phyloP scores from a whole-genome alignment of 1,140 invertebrate genomes.

The Zaprionus ghesquierei region DNA sequence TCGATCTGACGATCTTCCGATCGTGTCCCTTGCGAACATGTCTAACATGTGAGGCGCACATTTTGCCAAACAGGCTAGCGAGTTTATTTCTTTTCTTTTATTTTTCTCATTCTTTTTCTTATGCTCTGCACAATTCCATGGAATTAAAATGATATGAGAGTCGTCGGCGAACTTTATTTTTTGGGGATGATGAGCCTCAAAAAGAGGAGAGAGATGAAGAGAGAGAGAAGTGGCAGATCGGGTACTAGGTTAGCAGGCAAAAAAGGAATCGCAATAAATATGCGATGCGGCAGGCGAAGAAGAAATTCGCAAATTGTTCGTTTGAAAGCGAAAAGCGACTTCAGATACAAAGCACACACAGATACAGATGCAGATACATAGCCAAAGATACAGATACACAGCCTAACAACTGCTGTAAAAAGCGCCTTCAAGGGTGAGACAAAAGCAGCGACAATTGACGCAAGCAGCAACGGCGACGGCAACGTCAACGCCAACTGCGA shows the following conservation, averaged over 20 bases:
- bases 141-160: slow-evolving; percentile 75
- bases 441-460: slow-evolving; percentile 25
- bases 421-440: slow-evolving; percentile 75
- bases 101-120: neutral
- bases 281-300: slow-evolving; percentile 48
- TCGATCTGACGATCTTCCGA: slow-evolving; percentile 8
- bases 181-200: slow-evolving; percentile 56
- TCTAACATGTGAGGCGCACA: slow-evolving; percentile 71
- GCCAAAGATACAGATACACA: slow-evolving; percentile 3
- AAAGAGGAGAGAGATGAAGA: slow-evolving; percentile 26
- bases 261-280: slow-evolving; percentile 58
- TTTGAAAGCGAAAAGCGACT: slow-evolving; percentile 80
- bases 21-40: slow-evolving; percentile 32
- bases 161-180: slow-evolving; percentile 12
- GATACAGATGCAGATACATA: slow-evolving; percentile 34
- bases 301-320: slow-evolving; percentile 76
- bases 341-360: slow-evolving; percentile 42
- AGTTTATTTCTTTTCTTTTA: neutral
- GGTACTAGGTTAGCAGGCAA: slow-evolving; percentile 80
- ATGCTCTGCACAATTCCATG: slow-evolving; percentile 68
- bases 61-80: slow-evolving; percentile 35
- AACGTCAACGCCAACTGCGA: neutral
- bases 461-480: slow-evolving; percentile 15
- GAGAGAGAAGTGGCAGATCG: slow-evolving; percentile 28
- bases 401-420: slow-evolving; percentile 60